phyloP scores from a whole-genome alignment of 2,797 vertebrate species.

The Hylomyscus alleni region DNA sequence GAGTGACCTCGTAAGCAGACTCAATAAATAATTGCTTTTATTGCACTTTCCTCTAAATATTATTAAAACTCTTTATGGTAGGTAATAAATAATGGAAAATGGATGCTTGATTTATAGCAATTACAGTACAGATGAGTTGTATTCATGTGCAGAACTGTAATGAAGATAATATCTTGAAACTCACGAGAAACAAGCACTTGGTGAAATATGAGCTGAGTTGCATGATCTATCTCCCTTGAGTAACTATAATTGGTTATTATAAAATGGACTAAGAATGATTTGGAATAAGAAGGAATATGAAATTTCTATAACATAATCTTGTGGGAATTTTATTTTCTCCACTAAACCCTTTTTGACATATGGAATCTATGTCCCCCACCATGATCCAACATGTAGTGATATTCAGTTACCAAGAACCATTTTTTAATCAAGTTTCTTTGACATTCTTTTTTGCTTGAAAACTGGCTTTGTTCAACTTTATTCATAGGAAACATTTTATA shows the following conservation, averaged over 20 bases:
- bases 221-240: slow-evolving; percentile 70
- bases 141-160: slow-evolving; percentile 65
- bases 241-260: slow-evolving; percentile 75
- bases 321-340: slow-evolving; percentile 70
- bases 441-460: slow-evolving; percentile 69
- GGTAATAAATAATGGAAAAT: slow-evolving; percentile 73
- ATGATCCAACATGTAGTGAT: slow-evolving; percentile 3
- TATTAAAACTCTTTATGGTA: slow-evolving; percentile 80
- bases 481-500: slow-evolving; percentile 55
- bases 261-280: slow-evolving; percentile 80
- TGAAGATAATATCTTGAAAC: slow-evolving; percentile 75
- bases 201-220: slow-evolving; percentile 75
- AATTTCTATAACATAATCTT: slow-evolving; percentile 70
- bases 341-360: slow-evolving; percentile 14
- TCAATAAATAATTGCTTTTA: slow-evolving; percentile 74
- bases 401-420: slow-evolving; percentile 40
- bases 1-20: slow-evolving; percentile 72
- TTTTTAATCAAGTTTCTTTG: slow-evolving; percentile 6
- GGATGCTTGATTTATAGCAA: slow-evolving; percentile 74
- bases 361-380: background rate
- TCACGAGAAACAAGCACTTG: slow-evolving; percentile 63
- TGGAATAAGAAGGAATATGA: slow-evolving; percentile 66
- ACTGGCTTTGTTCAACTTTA: slow-evolving; percentile 57
- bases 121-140: slow-evolving; percentile 78
- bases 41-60: slow-evolving; percentile 77